Percentiles rank a stretch among this genome's conserved stretches.
Evolutionary conservation across 2,797 vertebrate species (phyloP).

Genomic region (Vespertilio murinus): DNA sequence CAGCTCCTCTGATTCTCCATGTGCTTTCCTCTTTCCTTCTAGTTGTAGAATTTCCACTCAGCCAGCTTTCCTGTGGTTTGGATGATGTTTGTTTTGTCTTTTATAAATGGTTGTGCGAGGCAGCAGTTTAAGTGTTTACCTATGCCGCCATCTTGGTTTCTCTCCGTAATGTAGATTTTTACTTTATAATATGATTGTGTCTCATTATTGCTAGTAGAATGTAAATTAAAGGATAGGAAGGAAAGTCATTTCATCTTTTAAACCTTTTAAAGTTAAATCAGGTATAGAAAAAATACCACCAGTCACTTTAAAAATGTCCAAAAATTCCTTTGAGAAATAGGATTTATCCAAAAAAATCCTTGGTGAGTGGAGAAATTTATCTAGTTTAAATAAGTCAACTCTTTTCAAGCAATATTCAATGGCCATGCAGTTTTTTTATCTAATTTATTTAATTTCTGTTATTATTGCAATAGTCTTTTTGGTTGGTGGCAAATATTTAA

Average conservation of each 20-base stretch:
- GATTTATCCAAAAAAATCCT: neutral
- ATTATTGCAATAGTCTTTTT: neutral
- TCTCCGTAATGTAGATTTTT: neutral
- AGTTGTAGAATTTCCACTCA: too few relatives aligned
- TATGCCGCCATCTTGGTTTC: too few relatives aligned
- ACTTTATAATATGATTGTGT: neutral
- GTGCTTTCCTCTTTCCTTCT: too few relatives aligned
- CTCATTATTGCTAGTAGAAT: neutral
- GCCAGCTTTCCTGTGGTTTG: too few relatives aligned
- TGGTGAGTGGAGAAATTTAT: neutral
- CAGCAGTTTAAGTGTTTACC: too few relatives aligned
- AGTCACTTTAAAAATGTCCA: slow-evolving; percentile 12
- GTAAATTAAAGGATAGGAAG: neutral
- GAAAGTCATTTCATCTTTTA: slow-evolving; percentile 12
- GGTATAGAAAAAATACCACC: neutral
- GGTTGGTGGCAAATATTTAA: neutral
- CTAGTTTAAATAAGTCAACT: neutral
- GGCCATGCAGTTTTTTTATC: neutral
- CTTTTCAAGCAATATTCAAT: neutral
- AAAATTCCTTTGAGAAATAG: neutral
- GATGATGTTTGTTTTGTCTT: too few relatives aligned
- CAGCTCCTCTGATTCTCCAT: too few relatives aligned
- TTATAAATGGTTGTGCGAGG: too few relatives aligned
- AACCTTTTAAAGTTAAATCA: slow-evolving; percentile 33
- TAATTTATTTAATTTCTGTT: neutral